Evolutionary conservation across 2,888 invertebrate species (phyloP).

Genomic region (Panopea generosa): DNA sequence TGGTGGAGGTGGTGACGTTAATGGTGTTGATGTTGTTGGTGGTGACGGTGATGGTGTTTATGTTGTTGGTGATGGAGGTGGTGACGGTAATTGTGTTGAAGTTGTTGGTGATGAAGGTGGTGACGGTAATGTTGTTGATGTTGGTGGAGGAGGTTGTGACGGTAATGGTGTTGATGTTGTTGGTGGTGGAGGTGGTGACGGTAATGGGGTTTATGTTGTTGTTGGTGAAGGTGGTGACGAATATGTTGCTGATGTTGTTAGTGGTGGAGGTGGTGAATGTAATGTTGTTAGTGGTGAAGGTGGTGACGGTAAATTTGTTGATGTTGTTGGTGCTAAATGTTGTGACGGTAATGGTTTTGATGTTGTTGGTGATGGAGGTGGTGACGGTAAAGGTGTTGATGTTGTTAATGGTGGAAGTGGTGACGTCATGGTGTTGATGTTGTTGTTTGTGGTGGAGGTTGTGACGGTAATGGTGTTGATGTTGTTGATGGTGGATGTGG

Average conservation of each 20-base stretch:
- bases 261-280: conserved; percentile 16
- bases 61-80: conserved; percentile 19
- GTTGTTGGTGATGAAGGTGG: conserved; percentile 18
- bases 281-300: conserved; percentile 37
- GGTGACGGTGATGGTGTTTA: too few relatives aligned
- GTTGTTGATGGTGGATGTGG: too few relatives aligned
- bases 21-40: too few relatives aligned
- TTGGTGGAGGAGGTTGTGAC: conserved; percentile 19
- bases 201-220: conserved; percentile 8
- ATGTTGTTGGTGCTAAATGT: conserved; percentile 34
- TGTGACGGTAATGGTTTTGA: conserved; percentile 11
- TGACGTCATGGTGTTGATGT: too few relatives aligned
- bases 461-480: too few relatives aligned
- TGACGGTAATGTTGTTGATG: conserved; percentile 13
- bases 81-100: conserved; percentile 16
- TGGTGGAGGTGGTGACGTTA: conserved; percentile 5
- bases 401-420: too few relatives aligned
- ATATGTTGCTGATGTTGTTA: too few relatives aligned
- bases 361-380: too few relatives aligned
- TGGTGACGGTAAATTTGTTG: conserved; percentile 35
- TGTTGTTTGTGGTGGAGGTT: too few relatives aligned
- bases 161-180: too few relatives aligned
- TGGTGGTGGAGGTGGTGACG: too few relatives aligned
- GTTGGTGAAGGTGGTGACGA: conserved; percentile 14
- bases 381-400: too few relatives aligned